A percentile compares a stretch with the other conserved stretches of the same genome.
These are phyloP conservation scores for Panthera uncia DNA, from an alignment of 2,113 vertebrate species.

Conservation along the genomic window DNA sequence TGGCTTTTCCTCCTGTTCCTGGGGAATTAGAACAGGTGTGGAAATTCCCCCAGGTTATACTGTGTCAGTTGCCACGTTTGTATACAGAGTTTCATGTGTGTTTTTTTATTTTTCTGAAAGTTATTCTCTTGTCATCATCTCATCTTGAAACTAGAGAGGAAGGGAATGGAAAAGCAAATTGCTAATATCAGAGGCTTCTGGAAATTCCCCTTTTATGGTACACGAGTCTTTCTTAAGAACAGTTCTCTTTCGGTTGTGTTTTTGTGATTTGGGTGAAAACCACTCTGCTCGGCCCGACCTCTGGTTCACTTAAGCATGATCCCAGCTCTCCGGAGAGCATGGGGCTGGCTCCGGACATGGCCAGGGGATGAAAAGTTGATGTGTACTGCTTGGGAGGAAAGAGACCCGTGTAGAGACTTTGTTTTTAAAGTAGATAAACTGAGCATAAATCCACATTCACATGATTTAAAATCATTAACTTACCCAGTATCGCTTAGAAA, in stretches of 20 bases:
- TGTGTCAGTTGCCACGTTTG: slow-evolving; percentile 77
- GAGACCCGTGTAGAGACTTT: neutral
- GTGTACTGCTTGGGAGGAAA: neutral
- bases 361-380: neutral
- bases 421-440: neutral
- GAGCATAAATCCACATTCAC: neutral
- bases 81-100: slow-evolving; percentile 72
- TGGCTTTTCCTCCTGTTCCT: slow-evolving; percentile 57
- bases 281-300: neutral
- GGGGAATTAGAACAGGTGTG: slow-evolving; percentile 66
- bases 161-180: slow-evolving; percentile 85
- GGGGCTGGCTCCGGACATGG: neutral
- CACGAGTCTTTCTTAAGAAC: slow-evolving; percentile 77
- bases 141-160: slow-evolving; percentile 89
- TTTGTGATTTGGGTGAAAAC: slow-evolving; percentile 59
- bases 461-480: neutral
- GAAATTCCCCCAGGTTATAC: slow-evolving; percentile 78
- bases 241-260: slow-evolving; percentile 82
- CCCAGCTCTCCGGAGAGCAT: neutral
- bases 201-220: slow-evolving; percentile 88
- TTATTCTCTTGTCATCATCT: slow-evolving; percentile 82
- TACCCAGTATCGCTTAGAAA: neutral
- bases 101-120: slow-evolving; percentile 73
- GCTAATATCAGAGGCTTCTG: slow-evolving; percentile 86
- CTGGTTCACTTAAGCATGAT: neutral